Evolutionary conservation across 2,113 vertebrate genomes (phyloP), one percentile per base, ranked within the genome.

Genomic region (Seriola rivoliana): DNA sequence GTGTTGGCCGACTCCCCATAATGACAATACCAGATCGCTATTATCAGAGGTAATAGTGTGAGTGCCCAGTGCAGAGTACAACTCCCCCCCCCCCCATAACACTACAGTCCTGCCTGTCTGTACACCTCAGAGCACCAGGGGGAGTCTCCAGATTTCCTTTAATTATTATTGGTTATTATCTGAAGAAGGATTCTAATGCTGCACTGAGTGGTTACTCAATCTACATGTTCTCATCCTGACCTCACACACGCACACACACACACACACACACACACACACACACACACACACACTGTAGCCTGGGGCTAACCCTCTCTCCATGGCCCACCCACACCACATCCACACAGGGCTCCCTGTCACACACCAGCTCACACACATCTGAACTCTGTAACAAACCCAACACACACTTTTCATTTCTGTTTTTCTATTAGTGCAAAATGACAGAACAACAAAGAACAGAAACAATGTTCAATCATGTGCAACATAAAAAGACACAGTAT

Each of bases 11-110:
- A 88, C 89, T 91, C 82, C 92, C 85, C 87, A 23, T 97, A 96
- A 97, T 95, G 96, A 96, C 96, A 96, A 96, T 95, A 95, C 93
- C 96, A 97, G 95, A 96, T 95, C 93, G 91, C 90, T 90, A 95
- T 91, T 94, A 94, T 96, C 93, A 93, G 93, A 94, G 95, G 94
- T 95, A 96, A 95, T 85, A 50, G 78, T 75, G 91, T 88, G 88
- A 96, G 91, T 94, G 92, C 93, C 94, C 93, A 75, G 75, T 90
- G 94, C 17, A 65, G 29, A 75, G 75, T 91, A 93, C 13, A 65
- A 36, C 50, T 9, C 34, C 63, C 38, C 38, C 8, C 38, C 38
- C 8, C 29, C 23, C 68, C 42, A 38, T 13, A 52, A 69, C 71
- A 62, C 54, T 57, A 66, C 48, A 59, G 46, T 59, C 44, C 60